Conservation (phyloP, 2,888 invertebrate genomes). For the Salpingus planirostris region DNA sequence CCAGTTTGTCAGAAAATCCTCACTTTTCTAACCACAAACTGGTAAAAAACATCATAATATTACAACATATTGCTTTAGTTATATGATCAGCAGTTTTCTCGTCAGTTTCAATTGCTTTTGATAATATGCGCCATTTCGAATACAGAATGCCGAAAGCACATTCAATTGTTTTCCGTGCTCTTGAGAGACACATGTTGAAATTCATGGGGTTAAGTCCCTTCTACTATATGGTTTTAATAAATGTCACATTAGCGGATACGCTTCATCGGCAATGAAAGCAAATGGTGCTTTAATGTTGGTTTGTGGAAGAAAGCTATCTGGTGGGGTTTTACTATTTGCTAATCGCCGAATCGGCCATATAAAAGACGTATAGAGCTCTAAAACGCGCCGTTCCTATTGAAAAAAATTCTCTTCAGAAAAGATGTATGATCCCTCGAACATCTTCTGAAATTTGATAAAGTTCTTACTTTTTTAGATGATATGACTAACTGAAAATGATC, state of each 20-base stretch:
- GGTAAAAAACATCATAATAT: no score
- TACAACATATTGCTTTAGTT: slow-evolving; percentile 3
- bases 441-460: no score
- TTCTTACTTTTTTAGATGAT: no score
- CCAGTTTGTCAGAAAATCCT: no score
- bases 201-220: slow-evolving; percentile 1
- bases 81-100: slow-evolving; percentile 4
- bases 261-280: slow-evolving; percentile 1
- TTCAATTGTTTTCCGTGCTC: slow-evolving; percentile 13
- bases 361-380: no score
- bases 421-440: no score
- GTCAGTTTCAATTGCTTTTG: slow-evolving; percentile 14
- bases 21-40: no score
- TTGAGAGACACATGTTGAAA: slow-evolving; percentile 12
- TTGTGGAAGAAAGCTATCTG: not conserved
- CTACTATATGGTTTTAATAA: slow-evolving; percentile 1
- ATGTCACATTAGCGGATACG: not conserved
- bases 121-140: slow-evolving; percentile 17
- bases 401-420: no score
- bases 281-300: not conserved
- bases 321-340: no score
- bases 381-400: no score
- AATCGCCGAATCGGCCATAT: no score
- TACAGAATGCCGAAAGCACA: slow-evolving; percentile 17
- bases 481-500: no score